These are phyloP conservation scores for Camponotus vicinus DNA, from an alignment of 1,140 invertebrate species.

Conservation along the genomic window DNA sequence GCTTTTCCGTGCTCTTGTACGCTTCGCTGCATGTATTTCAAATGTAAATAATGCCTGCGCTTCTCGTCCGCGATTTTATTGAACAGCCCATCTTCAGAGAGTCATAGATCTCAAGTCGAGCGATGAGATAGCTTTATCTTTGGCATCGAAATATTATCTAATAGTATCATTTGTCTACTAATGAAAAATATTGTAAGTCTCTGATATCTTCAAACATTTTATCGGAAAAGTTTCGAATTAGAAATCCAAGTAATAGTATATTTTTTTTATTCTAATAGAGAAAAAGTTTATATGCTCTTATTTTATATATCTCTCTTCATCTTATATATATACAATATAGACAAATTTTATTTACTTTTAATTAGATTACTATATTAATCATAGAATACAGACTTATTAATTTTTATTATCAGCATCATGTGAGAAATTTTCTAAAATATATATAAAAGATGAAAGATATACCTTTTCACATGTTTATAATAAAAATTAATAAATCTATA, in stretches of 20 bases:
- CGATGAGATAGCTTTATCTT: neutral
- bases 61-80: neutral
- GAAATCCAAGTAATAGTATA: neutral
- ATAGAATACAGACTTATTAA: no score
- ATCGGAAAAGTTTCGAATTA: neutral
- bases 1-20: slow-evolving; percentile 39
- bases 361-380: no score
- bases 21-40: neutral
- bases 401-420: no score
- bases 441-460: no score
- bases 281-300: neutral
- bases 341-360: no score
- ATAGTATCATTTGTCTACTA: neutral
- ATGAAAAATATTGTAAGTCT: neutral
- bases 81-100: neutral
- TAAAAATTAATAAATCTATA: neutral
- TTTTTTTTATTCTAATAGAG: neutral
- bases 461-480: neutral
- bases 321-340: no score
- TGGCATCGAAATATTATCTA: no score
- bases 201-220: neutral
- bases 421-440: no score
- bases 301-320: neutral
- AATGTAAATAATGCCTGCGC: slow-evolving; percentile 32
- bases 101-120: slow-evolving; percentile 26